A percentile compares a stretch with the other conserved stretches of the same genome.
Conservation (phyloP, 2,888 invertebrate species). For the Nipponacmea schrenckii region DNA sequence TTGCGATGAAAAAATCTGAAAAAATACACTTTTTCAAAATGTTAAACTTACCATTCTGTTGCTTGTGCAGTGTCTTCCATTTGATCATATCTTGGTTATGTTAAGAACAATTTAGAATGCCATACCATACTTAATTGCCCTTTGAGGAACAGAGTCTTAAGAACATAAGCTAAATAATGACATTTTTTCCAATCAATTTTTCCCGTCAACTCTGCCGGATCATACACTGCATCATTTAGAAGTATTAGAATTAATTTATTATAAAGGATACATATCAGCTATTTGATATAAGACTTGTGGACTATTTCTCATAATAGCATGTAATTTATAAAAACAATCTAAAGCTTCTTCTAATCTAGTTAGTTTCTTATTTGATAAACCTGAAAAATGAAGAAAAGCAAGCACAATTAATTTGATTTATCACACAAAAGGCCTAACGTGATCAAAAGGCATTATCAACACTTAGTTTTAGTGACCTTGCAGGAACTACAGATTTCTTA, state of each 20-base stretch:
- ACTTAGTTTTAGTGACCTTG: no score
- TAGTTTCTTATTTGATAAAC: constrained; percentile 78
- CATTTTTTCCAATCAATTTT: no score
- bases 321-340: constrained; percentile 83
- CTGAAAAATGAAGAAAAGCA: constrained; percentile 63
- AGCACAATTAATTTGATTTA: neutral
- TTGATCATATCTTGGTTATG: constrained; percentile 73
- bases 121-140: no score
- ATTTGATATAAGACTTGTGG: constrained; percentile 83
- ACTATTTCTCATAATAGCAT: constrained; percentile 77
- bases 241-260: neutral
- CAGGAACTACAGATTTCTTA: no score
- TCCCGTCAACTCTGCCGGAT: neutral
- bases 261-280: constrained; percentile 74
- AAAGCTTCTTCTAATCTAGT: constrained; percentile 80
- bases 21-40: neutral
- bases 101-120: constrained; percentile 30
- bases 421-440: no score
- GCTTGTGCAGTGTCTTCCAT: constrained; percentile 73
- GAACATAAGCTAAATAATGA: no score
- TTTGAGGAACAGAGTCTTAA: no score
- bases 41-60: constrained; percentile 61
- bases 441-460: no score
- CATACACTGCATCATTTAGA: neutral
- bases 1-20: no score